Evolutionary conservation across 2,888 invertebrate species (phyloP), one percentile per base, ranked within the genome.

Genomic region (Meghimatium bilineatum): DNA sequence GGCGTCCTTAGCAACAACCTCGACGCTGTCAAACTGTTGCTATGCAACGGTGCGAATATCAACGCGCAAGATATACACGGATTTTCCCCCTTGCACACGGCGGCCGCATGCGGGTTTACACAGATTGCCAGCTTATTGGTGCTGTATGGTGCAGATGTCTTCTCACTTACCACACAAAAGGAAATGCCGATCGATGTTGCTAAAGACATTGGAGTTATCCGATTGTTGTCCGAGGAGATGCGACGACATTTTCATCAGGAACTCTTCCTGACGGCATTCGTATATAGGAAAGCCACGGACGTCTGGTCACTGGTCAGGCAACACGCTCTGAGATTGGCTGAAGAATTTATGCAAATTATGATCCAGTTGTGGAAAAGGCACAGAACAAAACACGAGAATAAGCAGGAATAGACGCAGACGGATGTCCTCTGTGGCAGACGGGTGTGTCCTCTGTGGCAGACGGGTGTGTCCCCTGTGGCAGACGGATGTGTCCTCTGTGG

Each of bases 1-100:
- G 90, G 91, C 34, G 91, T 92, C 10, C 87, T 92, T 34, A 88
- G 89, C 74, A 92, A 92, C 87, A 92, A 92, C 84, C 80, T 91
- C 34, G 92, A 92, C 87, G 89, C 90, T 67, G 90, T 90, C 26
- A 92, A 92, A 87, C 84, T 92, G 56, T 87, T 92, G 52, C 85
- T 92, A 44, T 87, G 85, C 36, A 82, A 89, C 77, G 91, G 91
- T 26, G 91, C 91, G 8, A 88, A 90, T 52, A 90, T 91, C 14
- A 87, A 90, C 71, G 88, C 88, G 23, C 90, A 91, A 85, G 92
- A 92, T 85, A 86, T 90, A 8, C 87, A 92, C 82, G 92, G 92
- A 0, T 90, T 92, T 80, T 90, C 89, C 60, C 90, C 92, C 1
- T 81, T 92, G 44, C 92, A 92, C 86, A 91, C 92, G 5, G 91